phyloP scores from a whole-genome alignment of 2,888 invertebrate genomes.

The Monoplex corrugatus region DNA sequence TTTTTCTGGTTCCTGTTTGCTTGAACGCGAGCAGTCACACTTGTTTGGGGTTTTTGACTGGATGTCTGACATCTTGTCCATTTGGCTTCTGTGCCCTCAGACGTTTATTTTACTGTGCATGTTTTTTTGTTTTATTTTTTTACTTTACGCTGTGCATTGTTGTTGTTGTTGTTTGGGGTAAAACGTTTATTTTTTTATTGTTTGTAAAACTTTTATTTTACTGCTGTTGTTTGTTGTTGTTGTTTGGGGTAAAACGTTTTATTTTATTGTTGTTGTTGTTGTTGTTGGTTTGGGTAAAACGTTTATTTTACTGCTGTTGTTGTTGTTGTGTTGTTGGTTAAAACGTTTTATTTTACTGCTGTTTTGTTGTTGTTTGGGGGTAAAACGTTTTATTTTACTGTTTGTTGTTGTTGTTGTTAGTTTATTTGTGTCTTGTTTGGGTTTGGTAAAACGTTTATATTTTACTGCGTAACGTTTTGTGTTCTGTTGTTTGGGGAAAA shows the following conservation, averaged over 20 bases:
- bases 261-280: not conserved
- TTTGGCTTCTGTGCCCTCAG: not conserved
- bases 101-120: no score
- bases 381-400: not conserved
- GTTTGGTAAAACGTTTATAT: no score
- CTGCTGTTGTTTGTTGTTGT: no score
- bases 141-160: no score
- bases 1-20: not conserved
- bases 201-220: no score
- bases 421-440: no score
- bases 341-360: not conserved
- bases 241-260: not conserved
- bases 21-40: not conserved
- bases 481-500: no score
- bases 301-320: not conserved
- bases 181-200: no score
- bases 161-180: no score
- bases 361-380: not conserved
- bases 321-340: not conserved
- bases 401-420: no score
- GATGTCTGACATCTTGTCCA: not conserved
- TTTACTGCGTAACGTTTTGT: no score
- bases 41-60: not conserved
- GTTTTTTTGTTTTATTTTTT: no score
- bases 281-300: not conserved